A percentile compares a stretch with the other conserved stretches of the same genome.
Evolutionary conservation across 2,797 vertebrate genomes (phyloP).

Genomic region (Phrynocephalus vlangalii): DNA sequence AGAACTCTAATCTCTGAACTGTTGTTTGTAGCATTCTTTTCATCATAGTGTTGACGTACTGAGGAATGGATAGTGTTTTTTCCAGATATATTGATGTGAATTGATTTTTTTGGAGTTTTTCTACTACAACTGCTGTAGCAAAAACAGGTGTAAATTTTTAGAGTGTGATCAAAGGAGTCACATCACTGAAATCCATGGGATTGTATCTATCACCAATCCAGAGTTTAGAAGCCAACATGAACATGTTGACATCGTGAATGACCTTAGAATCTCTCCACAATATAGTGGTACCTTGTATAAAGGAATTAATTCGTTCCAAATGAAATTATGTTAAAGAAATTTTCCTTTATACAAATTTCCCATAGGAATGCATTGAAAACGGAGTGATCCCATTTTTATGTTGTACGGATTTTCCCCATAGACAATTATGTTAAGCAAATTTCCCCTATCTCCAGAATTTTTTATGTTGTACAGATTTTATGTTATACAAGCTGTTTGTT

Average conservation of each 20-base stretch:
- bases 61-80: background rate
- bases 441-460: too few species aligned
- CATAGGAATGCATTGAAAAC: too few species aligned
- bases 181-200: background rate
- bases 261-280: background rate
- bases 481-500: too few species aligned
- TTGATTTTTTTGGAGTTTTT: background rate
- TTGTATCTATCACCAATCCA: slow-evolving; percentile 16
- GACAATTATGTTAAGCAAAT: too few species aligned
- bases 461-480: too few species aligned
- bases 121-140: slow-evolving; percentile 13
- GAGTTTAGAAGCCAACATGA: background rate
- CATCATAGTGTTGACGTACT: slow-evolving; percentile 2
- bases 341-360: too few species aligned
- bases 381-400: too few species aligned
- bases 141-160: slow-evolving; percentile 9
- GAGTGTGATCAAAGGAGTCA: slow-evolving; percentile 2
- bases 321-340: too few species aligned
- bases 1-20: background rate
- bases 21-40: background rate
- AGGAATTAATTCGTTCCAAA: too few species aligned
- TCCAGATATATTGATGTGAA: slow-evolving; percentile 31
- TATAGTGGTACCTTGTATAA: too few species aligned
- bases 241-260: background rate
- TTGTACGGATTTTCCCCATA: too few species aligned